Evolutionary conservation across 2,113 vertebrate genomes (phyloP).

Genomic region (Tachysurus vachellii): DNA sequence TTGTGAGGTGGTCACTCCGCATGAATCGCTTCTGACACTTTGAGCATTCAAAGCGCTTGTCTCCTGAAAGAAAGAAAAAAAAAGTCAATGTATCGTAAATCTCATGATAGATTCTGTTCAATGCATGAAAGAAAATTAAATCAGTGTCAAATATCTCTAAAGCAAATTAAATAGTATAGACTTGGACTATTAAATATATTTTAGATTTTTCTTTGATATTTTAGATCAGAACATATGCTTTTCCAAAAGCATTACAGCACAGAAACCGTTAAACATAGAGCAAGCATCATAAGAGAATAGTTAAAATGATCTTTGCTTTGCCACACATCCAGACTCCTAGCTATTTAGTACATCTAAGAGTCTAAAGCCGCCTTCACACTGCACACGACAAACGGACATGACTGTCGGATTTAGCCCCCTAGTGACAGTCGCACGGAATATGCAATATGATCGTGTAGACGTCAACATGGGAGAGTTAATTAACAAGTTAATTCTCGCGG

Average conservation of each 20-base stretch:
- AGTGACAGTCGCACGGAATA: too few species aligned
- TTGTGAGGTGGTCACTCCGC: slow-evolving; percentile 97
- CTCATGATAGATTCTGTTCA: background rate
- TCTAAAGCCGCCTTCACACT: too few species aligned
- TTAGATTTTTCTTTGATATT: background rate
- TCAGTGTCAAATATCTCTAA: background rate
- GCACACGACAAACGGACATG: too few species aligned
- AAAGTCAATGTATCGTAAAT: background rate
- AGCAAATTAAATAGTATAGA: background rate
- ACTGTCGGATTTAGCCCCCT: too few species aligned
- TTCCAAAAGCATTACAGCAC: background rate
- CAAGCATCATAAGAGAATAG: background rate
- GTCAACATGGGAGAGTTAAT: too few species aligned
- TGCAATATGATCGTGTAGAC: too few species aligned
- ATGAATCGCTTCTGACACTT: slow-evolving; percentile 99
- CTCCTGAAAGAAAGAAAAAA: slow-evolving; percentile 73
- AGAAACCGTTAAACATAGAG: background rate
- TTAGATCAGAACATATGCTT: background rate
- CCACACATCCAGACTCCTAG: background rate
- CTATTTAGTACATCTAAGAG: background rate
- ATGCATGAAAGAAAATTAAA: background rate
- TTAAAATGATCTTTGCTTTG: background rate
- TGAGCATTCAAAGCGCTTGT: slow-evolving; percentile 94
- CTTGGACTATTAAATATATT: background rate
- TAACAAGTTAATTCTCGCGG: too few species aligned